Percentiles rank a stretch among this genome's conserved stretches.
Evolutionary conservation across 2,888 invertebrate genomes (phyloP).

Genomic region (Meliscaeva auricollis): DNA sequence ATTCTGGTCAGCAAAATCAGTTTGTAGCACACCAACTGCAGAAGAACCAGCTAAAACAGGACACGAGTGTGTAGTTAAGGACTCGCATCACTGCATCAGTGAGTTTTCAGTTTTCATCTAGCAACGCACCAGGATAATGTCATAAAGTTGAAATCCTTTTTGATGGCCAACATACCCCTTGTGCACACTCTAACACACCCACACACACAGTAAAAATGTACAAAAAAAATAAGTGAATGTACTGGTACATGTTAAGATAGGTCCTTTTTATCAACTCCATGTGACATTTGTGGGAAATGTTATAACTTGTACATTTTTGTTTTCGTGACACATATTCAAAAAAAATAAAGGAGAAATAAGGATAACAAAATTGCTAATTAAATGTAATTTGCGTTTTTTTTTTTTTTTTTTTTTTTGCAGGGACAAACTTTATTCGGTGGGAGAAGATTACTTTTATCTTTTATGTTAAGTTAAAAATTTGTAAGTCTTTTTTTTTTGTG

Average conservation of each 20-base stretch:
- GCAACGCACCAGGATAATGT: slow-evolving; percentile 70
- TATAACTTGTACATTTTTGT: slow-evolving; percentile 44
- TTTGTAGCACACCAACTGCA: not conserved
- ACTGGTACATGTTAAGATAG: slow-evolving; percentile 28
- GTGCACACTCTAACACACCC: no score
- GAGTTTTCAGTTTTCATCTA: slow-evolving; percentile 60
- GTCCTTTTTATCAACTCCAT: slow-evolving; percentile 63
- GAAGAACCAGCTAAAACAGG: not conserved
- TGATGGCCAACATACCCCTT: slow-evolving; percentile 36
- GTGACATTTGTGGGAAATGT: slow-evolving; percentile 67
- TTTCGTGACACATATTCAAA: slow-evolving; percentile 28
- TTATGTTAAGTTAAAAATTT: slow-evolving; percentile 33
- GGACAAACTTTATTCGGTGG: slow-evolving; percentile 13
- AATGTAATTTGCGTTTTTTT: slow-evolving; percentile 64
- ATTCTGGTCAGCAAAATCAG: slow-evolving; percentile 47
- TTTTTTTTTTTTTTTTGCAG: slow-evolving; percentile 23
- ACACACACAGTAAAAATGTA: no score
- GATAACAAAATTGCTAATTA: slow-evolving; percentile 68
- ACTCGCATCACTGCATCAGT: slow-evolving; percentile 63
- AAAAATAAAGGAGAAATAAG: slow-evolving; percentile 12
- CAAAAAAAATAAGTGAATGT: no score
- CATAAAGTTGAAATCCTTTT: slow-evolving; percentile 69
- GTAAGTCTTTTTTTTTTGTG: slow-evolving; percentile 11
- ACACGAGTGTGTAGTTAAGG: slow-evolving; percentile 35
- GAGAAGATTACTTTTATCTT: slow-evolving; percentile 51